These are phyloP conservation scores for Trichopoda pennipes DNA, from an alignment of 2,888 invertebrate species.

Conservation along the genomic window DNA sequence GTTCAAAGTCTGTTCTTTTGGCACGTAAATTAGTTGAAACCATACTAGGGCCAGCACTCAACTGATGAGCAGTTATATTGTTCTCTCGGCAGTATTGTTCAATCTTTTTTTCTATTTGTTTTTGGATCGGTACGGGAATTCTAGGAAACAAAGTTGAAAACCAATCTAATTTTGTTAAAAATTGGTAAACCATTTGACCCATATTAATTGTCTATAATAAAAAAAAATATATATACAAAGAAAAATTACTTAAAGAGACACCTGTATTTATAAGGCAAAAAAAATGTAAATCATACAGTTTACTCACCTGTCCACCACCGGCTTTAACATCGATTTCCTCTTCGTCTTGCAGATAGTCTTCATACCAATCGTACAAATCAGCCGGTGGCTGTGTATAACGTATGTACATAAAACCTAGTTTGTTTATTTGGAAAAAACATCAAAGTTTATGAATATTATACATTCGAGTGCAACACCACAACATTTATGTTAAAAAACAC, in stretches of 20 bases:
- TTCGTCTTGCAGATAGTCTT: slow-evolving; percentile 96
- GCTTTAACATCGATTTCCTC: slow-evolving; percentile 99
- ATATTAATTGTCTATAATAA: slow-evolving; percentile 86
- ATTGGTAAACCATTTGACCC: slow-evolving; percentile 95
- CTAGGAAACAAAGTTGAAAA: slow-evolving; percentile 98
- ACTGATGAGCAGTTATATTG: slow-evolving; percentile 76
- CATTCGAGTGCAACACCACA: neutral
- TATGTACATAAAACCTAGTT: slow-evolving; percentile 88
- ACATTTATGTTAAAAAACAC: too few relatives aligned
- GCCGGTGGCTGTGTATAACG: slow-evolving; percentile 97
- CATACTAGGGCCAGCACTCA: slow-evolving; percentile 73
- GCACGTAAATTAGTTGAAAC: slow-evolving; percentile 36
- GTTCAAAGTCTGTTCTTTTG: slow-evolving; percentile 69
- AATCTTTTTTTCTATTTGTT: slow-evolving; percentile 91
- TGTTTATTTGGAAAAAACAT: slow-evolving; percentile 14
- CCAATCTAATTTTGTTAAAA: slow-evolving; percentile 98
- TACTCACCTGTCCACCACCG: slow-evolving; percentile 92
- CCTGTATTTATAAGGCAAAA: neutral
- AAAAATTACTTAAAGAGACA: neutral
- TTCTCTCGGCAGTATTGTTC: slow-evolving; percentile 84
- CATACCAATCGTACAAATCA: slow-evolving; percentile 98
- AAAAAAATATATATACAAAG: neutral
- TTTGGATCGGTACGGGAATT: slow-evolving; percentile 98
- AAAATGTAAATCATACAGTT: slow-evolving; percentile 70
- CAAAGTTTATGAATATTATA: slow-evolving; percentile 17